phyloP scores from a whole-genome alignment of 2,113 vertebrate species.

The Microcebus tavaratra region DNA sequence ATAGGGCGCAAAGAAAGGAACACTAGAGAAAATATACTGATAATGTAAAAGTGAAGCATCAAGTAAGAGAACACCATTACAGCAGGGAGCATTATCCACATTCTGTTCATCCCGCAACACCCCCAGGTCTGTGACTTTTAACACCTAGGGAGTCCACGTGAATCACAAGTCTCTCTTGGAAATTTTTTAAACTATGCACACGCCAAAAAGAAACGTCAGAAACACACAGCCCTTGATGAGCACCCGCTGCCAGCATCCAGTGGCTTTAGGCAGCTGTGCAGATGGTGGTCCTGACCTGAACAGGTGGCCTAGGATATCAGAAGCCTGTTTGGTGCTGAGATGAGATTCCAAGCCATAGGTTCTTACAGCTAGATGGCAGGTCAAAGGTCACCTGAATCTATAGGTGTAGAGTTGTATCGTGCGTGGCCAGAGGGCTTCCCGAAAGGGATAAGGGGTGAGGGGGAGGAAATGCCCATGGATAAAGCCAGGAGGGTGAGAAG shows the following conservation, averaged over 20 bases:
- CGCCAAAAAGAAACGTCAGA: neutral
- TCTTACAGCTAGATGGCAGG: neutral
- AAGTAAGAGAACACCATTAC: neutral
- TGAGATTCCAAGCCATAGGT: neutral
- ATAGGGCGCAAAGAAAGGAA: neutral
- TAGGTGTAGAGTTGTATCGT: neutral
- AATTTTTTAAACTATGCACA: neutral
- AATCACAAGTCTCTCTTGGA: neutral
- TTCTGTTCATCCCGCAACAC: neutral
- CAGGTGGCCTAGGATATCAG: neutral
- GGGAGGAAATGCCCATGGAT: neutral
- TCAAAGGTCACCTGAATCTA: too few relatives aligned
- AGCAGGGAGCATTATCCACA: too few relatives aligned
- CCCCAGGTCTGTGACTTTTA: neutral
- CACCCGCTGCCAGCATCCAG: neutral
- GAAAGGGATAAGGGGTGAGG: too few relatives aligned
- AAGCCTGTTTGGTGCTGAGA: neutral
- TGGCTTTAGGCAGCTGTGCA: neutral
- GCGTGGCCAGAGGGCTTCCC: too few relatives aligned
- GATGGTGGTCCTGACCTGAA: neutral
- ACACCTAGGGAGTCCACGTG: neutral
- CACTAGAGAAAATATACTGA: neutral
- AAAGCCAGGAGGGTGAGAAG: neutral
- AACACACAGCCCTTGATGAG: too few relatives aligned
- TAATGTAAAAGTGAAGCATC: neutral